Percentiles rank a stretch among this genome's conserved stretches.
Conservation (phyloP, 2,888 invertebrate species). For the Aphidoletes aphidimyza region DNA sequence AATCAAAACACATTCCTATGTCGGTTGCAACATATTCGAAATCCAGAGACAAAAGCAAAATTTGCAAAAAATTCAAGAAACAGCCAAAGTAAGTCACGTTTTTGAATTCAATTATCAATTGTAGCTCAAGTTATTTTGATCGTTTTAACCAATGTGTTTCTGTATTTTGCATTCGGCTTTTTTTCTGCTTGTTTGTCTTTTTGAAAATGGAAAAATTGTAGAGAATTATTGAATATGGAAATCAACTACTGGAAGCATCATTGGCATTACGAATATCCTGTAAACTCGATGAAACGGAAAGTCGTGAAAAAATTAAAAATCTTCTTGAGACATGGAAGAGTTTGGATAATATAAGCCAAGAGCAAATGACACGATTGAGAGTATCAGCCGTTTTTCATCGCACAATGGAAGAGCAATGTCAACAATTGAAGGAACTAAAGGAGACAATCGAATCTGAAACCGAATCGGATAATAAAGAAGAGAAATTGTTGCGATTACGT, state of each 20-base stretch:
- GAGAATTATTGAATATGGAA: constrained; percentile 85
- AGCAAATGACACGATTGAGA: constrained; percentile 79
- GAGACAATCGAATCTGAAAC: constrained; percentile 68
- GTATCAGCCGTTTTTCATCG: constrained; percentile 82
- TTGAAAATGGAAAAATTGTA: constrained; percentile 66
- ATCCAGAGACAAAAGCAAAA: constrained; percentile 80
- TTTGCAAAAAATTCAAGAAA: constrained; percentile 79
- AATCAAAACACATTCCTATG: constrained; percentile 75
- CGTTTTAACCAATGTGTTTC: not conserved
- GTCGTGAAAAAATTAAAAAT: constrained; percentile 69
- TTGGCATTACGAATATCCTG: constrained; percentile 78
- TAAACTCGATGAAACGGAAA: constrained; percentile 71
- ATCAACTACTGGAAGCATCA: constrained; percentile 80
- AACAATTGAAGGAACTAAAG: constrained; percentile 71
- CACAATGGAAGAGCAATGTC: constrained; percentile 74
- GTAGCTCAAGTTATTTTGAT: not conserved
- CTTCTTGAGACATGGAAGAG: constrained; percentile 77
- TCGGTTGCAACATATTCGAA: constrained; percentile 78
- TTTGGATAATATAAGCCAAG: constrained; percentile 76
- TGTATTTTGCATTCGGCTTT: constrained; percentile 56
- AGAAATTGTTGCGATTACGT: constrained; percentile 67
- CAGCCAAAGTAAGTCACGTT: constrained; percentile 73
- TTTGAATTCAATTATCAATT: not conserved
- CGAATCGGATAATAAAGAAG: constrained; percentile 65
- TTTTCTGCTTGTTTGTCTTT: constrained; percentile 55